Base-by-base conservation (phyloP, 2,797 vertebrate species). In the Semotilus atromaculatus region DNA sequence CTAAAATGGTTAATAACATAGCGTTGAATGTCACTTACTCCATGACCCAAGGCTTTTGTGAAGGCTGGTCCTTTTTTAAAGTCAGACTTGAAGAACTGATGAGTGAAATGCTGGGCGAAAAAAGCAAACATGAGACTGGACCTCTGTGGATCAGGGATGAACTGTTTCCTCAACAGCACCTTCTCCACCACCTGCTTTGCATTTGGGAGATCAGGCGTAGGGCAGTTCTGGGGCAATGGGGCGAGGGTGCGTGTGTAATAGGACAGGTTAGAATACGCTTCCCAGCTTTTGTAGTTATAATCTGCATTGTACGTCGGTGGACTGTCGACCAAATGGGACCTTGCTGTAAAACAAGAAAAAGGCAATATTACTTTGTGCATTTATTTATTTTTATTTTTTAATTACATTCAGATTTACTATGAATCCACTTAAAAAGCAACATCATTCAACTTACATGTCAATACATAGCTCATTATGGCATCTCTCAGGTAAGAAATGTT, bases 91-190 rank as follows among this genome's bases (percentile, higher is more conserved):
- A 99, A 99, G 93, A 97, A 99, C 86, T 99, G 98, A 83, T 99
- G 98, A 0, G 96, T 97, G 88, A 99, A 99, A 89, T 99, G 98
- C 82, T 99, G 98, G 5, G 98, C 98, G 66, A 99, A 99, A 93
- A 99, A 99, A 0, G 97, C 96, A 81, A 99, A 99, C 98, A 99
- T 98, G 89, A 99, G 91, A 23, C 97, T 99, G 60, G 97, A 95
- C 82, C 96, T 96, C 91, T 99, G 98, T 0, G 98, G 98, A 71
- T 99, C 98, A 0, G 98, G 98, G 82, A 99, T 97, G 60, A 99
- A 99, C 85, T 95, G 91, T 86, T 91, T 96, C 87, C 98, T 95
- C 53, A 97, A 73, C 40, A 99, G 90, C 68, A 99, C 96, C 88
- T 96, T 98, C 88, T 99, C 97, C 78, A 96, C 96, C 48, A 99